Conservation (phyloP, 2,888 invertebrate genomes). For the Priocnemis perturbator region DNA sequence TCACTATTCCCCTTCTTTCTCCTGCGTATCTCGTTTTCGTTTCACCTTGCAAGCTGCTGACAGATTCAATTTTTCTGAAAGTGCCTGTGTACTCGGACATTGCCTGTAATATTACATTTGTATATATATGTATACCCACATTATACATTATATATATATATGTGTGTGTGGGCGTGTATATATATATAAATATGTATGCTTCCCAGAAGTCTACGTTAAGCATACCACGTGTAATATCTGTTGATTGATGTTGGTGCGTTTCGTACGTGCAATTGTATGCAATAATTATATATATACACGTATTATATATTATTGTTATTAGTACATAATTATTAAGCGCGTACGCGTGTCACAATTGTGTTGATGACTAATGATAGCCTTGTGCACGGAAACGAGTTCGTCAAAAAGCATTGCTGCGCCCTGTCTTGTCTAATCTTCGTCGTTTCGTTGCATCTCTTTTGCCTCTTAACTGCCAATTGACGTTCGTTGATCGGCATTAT, state of each 20-base stretch:
- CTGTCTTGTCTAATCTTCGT: not conserved
- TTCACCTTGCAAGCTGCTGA: slow-evolving; percentile 59
- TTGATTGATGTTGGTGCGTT: slow-evolving; percentile 61
- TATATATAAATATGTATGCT: slow-evolving; percentile 38
- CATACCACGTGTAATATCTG: slow-evolving; percentile 60
- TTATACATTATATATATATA: no score
- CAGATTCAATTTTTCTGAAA: slow-evolving; percentile 51
- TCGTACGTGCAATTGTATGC: slow-evolving; percentile 38
- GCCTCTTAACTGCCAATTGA: no score
- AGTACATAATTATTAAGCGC: not conserved
- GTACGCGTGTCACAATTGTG: no score
- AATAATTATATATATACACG: slow-evolving; percentile 22
- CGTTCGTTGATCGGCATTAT: not conserved
- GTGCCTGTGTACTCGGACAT: slow-evolving; percentile 57
- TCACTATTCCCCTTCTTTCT: not conserved
- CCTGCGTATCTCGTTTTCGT: slow-evolving; percentile 39
- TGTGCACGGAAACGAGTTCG: slow-evolving; percentile 47
- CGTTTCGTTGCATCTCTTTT: not conserved
- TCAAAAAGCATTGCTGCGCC: slow-evolving; percentile 34
- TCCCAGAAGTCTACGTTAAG: slow-evolving; percentile 57
- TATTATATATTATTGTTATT: not conserved
- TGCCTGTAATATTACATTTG: slow-evolving; percentile 57
- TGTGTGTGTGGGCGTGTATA: no score
- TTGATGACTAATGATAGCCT: slow-evolving; percentile 13
- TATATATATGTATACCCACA: slow-evolving; percentile 14